Evolutionary conservation across 2,888 invertebrate species (phyloP).

Genomic region (Andrena trimmerana): DNA sequence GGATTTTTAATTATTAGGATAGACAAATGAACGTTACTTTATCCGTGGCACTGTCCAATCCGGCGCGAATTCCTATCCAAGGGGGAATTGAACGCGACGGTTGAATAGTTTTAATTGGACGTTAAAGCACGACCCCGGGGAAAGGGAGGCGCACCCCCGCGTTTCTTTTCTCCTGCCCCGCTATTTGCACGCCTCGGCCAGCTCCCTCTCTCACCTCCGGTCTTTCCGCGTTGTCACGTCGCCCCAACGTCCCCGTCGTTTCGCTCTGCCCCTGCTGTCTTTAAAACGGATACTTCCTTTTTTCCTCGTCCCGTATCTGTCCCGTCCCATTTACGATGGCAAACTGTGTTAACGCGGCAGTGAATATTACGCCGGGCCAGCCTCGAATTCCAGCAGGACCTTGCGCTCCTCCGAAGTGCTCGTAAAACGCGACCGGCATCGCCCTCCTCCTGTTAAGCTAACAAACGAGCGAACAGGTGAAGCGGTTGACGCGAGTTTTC

Average conservation of each 20-base stretch:
- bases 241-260: neutral
- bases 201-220: neutral
- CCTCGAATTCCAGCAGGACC: slow-evolving; percentile 23
- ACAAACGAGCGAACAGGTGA: neutral
- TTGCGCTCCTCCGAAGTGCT: slow-evolving; percentile 23
- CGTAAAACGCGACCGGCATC: slow-evolving; percentile 32
- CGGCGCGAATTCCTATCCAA: slow-evolving; percentile 64
- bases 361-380: slow-evolving; percentile 13
- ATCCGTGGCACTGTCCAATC: slow-evolving; percentile 61
- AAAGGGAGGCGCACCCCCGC: neutral
- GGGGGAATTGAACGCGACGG: slow-evolving; percentile 36
- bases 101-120: slow-evolving; percentile 48
- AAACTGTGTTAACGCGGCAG: slow-evolving; percentile 19
- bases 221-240: slow-evolving; percentile 2
- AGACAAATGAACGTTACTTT: slow-evolving; percentile 64
- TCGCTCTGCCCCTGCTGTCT: neutral
- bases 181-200: neutral
- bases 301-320: neutral
- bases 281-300: neutral
- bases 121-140: slow-evolving; percentile 34
- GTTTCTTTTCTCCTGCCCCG: slow-evolving; percentile 22
- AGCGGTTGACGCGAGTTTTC: slow-evolving; percentile 18
- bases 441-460: neutral
- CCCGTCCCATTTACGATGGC: slow-evolving; percentile 12
- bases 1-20: slow-evolving; percentile 77